Evolutionary conservation across 2,113 vertebrate genomes (phyloP), one percentile per base, ranked within the genome.

Genomic region (Nothoprocta perdicaria): DNA sequence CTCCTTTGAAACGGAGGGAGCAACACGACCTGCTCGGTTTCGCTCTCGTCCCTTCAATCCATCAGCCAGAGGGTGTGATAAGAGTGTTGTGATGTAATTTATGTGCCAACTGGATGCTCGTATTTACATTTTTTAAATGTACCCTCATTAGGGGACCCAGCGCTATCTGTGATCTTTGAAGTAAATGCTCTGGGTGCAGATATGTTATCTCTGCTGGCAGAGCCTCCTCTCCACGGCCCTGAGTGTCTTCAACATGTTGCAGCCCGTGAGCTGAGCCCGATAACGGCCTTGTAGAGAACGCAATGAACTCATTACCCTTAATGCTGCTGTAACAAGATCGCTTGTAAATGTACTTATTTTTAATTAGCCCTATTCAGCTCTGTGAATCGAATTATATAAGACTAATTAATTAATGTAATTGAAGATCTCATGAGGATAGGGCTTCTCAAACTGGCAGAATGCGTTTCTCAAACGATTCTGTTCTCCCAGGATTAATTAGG

Each of bases 401-500:
- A 81, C 66, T 60, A 80, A 93, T 83, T 85, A 95, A 97, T 96
- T 94, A 93, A 86, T 60, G 90, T 69, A 94, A 96, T 91, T 94
- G 73, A 88, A 90, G 77, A 71, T 67, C 69, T 76, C n/a, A 2
- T 84, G 74, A 83, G 79, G 60, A 69, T 68, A 72, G 73, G 65
- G 65, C 41, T 71, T 96, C 88, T 91, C 72, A 91, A 90, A 89
- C 71, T 57, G 73, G 79, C 63, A 86, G 91, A 68, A 57, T 58
- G 52, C 26, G 95, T 95, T 88, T 87, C 79, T 80, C 92, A 95
- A 95, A 96, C 92, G 61, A 50, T 94, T 89, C 96, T 80, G 66
- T 94, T 96, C 94, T 96, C 89, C 61, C 31, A 80, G 46, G 27
- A 93, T 95, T 91, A 95, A 97, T 95, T 94, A 96, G 94, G 91